Evolutionary conservation across 2,797 vertebrate species (phyloP).

Genomic region (Morus bassanus): DNA sequence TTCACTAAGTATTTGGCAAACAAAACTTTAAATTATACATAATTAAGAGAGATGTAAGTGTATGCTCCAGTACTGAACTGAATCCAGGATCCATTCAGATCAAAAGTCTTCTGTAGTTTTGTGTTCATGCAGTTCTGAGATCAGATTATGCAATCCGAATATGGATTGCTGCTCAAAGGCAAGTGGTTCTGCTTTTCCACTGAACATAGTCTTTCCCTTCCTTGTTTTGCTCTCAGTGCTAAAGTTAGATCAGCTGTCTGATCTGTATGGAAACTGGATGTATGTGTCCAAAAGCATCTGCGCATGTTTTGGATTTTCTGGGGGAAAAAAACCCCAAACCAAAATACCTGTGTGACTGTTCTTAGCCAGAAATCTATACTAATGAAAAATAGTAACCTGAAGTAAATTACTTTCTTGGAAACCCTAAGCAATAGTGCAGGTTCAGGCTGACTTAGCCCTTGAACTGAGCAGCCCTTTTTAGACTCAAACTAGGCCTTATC

Average conservation of each 20-base stretch:
- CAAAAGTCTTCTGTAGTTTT: not conserved
- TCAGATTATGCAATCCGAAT: not conserved
- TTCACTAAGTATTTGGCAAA: not conserved
- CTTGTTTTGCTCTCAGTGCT: not conserved
- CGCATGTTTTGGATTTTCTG: not conserved
- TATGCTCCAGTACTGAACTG: not conserved
- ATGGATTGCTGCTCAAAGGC: not conserved
- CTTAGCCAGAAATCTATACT: not conserved
- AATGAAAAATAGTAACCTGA: not conserved
- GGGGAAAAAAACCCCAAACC: fast-evolving
- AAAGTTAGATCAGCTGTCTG: not conserved
- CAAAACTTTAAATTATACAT: not conserved
- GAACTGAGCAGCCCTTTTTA: not conserved
- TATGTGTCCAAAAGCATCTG: not conserved
- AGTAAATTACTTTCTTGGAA: not conserved
- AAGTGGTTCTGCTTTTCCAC: not conserved
- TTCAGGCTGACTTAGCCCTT: not conserved
- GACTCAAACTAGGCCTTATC: not conserved
- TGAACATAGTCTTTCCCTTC: not conserved
- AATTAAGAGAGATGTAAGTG: not conserved
- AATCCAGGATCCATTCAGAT: not conserved
- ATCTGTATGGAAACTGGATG: not conserved
- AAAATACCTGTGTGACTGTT: not conserved
- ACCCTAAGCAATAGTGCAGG: not conserved
- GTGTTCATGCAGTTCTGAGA: not conserved